A percentile compares a stretch with the other conserved stretches of the same genome.
Conservation (phyloP, 2,888 invertebrate species). For the Athetis lepigone region DNA sequence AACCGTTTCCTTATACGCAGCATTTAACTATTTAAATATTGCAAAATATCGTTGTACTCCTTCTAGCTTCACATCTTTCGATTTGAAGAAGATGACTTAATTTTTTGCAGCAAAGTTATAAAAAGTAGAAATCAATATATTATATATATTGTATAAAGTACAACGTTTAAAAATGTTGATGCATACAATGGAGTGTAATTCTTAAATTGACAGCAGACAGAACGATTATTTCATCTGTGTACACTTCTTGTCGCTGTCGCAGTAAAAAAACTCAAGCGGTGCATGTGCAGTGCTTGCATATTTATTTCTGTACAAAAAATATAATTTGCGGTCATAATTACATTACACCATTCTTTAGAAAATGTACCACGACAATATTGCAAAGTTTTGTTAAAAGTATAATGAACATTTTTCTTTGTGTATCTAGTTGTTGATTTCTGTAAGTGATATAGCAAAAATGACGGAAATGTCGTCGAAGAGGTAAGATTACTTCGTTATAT, state of each 20-base stretch:
- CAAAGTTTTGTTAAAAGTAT: constrained; percentile 61
- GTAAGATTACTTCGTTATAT: constrained; percentile 71
- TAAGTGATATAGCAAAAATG: constrained; percentile 79
- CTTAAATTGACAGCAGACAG: constrained; percentile 62
- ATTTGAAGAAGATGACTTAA: too few relatives aligned
- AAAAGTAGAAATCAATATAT: background rate
- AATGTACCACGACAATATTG: constrained; percentile 61
- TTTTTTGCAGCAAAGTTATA: background rate
- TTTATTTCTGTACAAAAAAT: constrained; percentile 57
- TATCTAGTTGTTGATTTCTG: constrained; percentile 66
- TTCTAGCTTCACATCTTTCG: background rate
- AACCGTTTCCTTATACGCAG: constrained; percentile 43
- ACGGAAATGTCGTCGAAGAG: constrained; percentile 88
- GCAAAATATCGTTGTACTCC: background rate
- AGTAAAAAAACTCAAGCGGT: constrained; percentile 63
- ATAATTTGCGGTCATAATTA: constrained; percentile 51
- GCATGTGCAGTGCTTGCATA: constrained; percentile 65
- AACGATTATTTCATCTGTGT: constrained; percentile 57
- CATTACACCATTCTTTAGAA: constrained; percentile 49
- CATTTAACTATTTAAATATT: background rate
- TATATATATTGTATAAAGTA: background rate
- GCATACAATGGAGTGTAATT: constrained; percentile 37
- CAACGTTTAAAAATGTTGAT: background rate
- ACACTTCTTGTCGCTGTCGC: constrained; percentile 26
- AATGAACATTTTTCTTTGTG: constrained; percentile 76